These are phyloP conservation scores for Drosophila pachea DNA, from an alignment of 1,140 invertebrate genomes.

Conservation along the genomic window DNA sequence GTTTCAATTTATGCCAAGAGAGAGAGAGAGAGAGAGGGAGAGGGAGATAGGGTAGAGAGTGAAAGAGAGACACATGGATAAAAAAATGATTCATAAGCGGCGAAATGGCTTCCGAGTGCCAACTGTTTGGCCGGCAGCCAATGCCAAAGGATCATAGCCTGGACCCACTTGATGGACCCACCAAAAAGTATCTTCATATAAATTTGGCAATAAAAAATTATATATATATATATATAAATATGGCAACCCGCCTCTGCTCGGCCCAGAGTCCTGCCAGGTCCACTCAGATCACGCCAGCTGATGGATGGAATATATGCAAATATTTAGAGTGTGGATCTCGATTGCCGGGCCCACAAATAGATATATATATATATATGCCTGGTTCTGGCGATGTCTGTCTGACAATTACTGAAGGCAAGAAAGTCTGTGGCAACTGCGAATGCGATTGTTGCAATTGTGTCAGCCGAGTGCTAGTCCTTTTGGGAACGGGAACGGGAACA, in stretches of 20 bases:
- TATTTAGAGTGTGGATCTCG: no score
- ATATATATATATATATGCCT: no score
- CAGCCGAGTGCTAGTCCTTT: slow-evolving; percentile 30
- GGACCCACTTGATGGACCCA: slow-evolving; percentile 43
- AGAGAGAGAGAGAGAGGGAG: neutral
- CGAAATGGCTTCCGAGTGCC: slow-evolving; percentile 63
- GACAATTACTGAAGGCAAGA: slow-evolving; percentile 11
- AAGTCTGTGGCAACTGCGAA: slow-evolving; percentile 27
- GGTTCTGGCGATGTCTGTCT: no score
- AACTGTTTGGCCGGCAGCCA: slow-evolving; percentile 64
- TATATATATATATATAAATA: no score
- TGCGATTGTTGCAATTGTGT: slow-evolving; percentile 71
- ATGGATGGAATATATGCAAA: no score
- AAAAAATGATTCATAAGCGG: slow-evolving; percentile 66
- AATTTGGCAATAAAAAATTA: no score
- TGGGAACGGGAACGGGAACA: neutral
- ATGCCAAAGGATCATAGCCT: slow-evolving; percentile 59
- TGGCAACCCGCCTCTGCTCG: no score
- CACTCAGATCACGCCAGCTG: no score
- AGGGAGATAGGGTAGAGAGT: neutral
- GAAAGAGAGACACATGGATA: neutral
- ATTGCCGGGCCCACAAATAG: slow-evolving; percentile 10
- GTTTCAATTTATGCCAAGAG: slow-evolving; percentile 55
- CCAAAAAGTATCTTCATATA: neutral
- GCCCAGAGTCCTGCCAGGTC: no score